Evolutionary conservation across 1,140 invertebrate genomes (phyloP), one percentile per base, ranked within the genome.

Genomic region (Neodiprion fabricii): DNA sequence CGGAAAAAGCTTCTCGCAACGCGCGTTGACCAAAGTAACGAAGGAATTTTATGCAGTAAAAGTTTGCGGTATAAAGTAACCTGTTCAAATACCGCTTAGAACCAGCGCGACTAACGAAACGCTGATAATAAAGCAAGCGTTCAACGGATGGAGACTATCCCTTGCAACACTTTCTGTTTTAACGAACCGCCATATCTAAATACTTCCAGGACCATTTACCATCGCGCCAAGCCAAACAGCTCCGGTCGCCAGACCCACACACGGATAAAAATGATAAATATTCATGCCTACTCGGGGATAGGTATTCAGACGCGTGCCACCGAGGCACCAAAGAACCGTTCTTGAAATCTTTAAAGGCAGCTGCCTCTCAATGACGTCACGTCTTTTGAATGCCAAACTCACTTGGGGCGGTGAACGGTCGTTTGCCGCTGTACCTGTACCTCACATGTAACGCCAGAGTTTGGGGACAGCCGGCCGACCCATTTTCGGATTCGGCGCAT

Each of bases 231-330:
- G 11, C n/a, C 53, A 61, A 61, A 17, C 28, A 40, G 28, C 28
- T 2, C 28, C 28, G 28, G 28, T 40, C 28, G 28, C 28, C 28
- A 40, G 28, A 40, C 28, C 1, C 28, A 61, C 53, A 12, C 53
- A 9, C 53, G 53, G 53, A 61, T 61, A 61, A 61, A 40, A 61
- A 61, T 61, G n/a, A 61, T 61, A 61, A 61, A 61, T 61, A 61
- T 61, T 61, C 53, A 61, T 61, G n/a, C 4, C 11, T 40, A 40
- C 28, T 61, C 53, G 53, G 28, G 28, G 28, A 40, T 40, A 14
- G 53, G 53, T 61, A 61, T 61, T 61, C n/a, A 17, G 11, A 61
- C 53, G 53, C 53, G 53, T 61, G 53, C 53, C 53, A 9, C 53
- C 53, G n/a, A 61, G 53, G 53, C 53, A 61, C 53, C 53, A 14